phyloP scores from a whole-genome alignment of 1,140 invertebrate species.

The Pseudomyrmex gracilis region DNA sequence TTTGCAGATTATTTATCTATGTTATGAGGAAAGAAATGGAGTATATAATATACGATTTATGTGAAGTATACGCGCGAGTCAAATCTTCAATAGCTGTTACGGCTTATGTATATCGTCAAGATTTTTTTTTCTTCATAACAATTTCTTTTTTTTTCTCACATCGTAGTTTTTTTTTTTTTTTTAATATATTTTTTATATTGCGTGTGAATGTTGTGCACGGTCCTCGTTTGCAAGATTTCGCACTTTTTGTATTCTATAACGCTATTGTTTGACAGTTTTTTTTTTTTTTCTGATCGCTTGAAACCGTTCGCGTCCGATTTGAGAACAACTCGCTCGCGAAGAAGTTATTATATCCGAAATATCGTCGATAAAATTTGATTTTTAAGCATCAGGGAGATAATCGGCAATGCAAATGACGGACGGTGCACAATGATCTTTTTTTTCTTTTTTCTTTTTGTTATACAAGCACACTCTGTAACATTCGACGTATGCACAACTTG shows the following conservation, averaged over 20 bases:
- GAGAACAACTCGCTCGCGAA: slow-evolving; percentile 2
- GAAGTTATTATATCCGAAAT: neutral
- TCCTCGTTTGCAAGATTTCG: slow-evolving; percentile 61
- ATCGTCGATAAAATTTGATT: slow-evolving; percentile 17
- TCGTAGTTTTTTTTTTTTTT: slow-evolving; percentile 40
- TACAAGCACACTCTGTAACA: slow-evolving; percentile 77
- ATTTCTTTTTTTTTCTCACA: slow-evolving; percentile 45
- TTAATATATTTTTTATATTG: slow-evolving; percentile 51
- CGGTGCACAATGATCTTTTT: slow-evolving; percentile 70
- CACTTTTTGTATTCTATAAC: too few species aligned
- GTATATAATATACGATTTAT: slow-evolving; percentile 52
- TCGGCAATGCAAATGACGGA: slow-evolving; percentile 69
- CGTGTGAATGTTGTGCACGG: slow-evolving; percentile 68
- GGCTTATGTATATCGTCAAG: slow-evolving; percentile 55
- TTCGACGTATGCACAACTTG: slow-evolving; percentile 78
- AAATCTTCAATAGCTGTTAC: slow-evolving; percentile 68
- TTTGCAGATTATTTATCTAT: slow-evolving; percentile 65
- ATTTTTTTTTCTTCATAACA: slow-evolving; percentile 67
- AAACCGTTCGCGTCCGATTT: neutral
- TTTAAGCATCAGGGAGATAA: slow-evolving; percentile 45
- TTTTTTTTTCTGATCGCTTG: neutral
- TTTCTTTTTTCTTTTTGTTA: slow-evolving; percentile 55
- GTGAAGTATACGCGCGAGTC: slow-evolving; percentile 66
- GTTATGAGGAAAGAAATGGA: slow-evolving; percentile 58
- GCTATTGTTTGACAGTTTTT: too few species aligned